Evolutionary conservation across 1,140 invertebrate genomes (phyloP), one percentile per base, ranked within the genome.

Genomic region (Globodera ellingtonae): DNA sequence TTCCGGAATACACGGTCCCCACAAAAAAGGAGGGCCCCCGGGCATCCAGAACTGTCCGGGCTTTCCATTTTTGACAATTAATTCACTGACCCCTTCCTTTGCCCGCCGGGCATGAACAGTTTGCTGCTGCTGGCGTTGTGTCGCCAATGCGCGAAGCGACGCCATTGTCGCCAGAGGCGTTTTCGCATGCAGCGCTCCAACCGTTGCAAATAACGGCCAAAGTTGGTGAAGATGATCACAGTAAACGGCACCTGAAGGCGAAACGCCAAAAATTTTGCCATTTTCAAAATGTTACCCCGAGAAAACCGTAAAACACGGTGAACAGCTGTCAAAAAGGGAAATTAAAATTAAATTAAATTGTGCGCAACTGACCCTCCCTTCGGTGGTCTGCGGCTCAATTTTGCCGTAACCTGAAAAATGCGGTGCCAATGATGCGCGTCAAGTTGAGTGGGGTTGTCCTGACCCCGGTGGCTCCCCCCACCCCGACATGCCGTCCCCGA

Each of bases 201-300:
- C 13, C 79, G 80, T 71, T 88, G 87, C 13, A 87, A 59, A 77
- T 87, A 87, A 71, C 87, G 73, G 24, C 86, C 86, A 80, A 87
- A 85, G 72, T 87, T 87, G 15, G 86, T 87, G 59, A 87, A 82
- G 35, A 88, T 85, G 67, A 87, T 87, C 13, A 87, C 87, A 10
- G 87, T 88, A 50, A 87, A 81, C 2, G 86, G 86, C 48, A 87
- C 88, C 24, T 69, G 48, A 15, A 75, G 9, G 50, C 7, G 10
- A 0, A 13, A 13, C 10, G 50, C 50, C 7, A 52, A 52, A 52
- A 52, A 52, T 52, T 15, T 15, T 6, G 4, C 52, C 15, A 52
- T 44, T 47, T 35, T 35, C 9, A 70, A 47, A 70, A 47, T 15
- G 13, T 6, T 70, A 47, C 67, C 0, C 86, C 86, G 13, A 87